Evolutionary conservation across 1,140 invertebrate species (phyloP), one percentile per base, ranked within the genome.

Genomic region (Drosophila prosaltans): DNA sequence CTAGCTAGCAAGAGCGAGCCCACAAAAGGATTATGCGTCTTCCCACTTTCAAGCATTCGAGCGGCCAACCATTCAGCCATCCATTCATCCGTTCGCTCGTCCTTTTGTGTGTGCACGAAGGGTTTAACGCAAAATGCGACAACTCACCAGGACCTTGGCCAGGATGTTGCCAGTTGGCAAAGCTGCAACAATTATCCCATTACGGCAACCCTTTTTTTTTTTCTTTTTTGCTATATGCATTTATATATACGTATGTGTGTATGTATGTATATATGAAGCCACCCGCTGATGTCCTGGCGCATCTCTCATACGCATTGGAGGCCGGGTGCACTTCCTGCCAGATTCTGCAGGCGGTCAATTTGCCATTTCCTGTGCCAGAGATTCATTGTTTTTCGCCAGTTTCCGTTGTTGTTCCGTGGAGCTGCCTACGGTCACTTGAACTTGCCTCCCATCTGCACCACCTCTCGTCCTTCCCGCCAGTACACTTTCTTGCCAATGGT

Each of bases 101-200:
- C 69, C 76, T 65, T 78, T 69, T 65, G 63, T 62, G 16, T 67
- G 70, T 77, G 57, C 57, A 48, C 59, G 39, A 32, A 58, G 60
- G 11, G 55, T 39, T 51, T 40, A 72, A 55, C 40, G 28, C 26
- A 54, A 54, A 54, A 55, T 51, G 57, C 62, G 62, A 40, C 58
- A 43, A 63, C 61, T 63, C 61, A 32, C 43, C 61, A 43, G 61
- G 39, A 32, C 48, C 68, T 65, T 70, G 68, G 61, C 61, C 67
- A 69, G 69, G 62, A 72, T 65, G 67, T 68, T 73, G 73, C 45
- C 73, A 75, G 73, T 75, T 75, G 74, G 74, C 62, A 71, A 64
- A 73, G 77, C 80, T 83, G 83, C 83, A 86, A 83, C 83, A 86
- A 86, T 86, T 86, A 86, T 86, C 83, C 83, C 83, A 86, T 86